phyloP scores from a whole-genome alignment of 2,888 invertebrate species.

The Metellina segmentata region DNA sequence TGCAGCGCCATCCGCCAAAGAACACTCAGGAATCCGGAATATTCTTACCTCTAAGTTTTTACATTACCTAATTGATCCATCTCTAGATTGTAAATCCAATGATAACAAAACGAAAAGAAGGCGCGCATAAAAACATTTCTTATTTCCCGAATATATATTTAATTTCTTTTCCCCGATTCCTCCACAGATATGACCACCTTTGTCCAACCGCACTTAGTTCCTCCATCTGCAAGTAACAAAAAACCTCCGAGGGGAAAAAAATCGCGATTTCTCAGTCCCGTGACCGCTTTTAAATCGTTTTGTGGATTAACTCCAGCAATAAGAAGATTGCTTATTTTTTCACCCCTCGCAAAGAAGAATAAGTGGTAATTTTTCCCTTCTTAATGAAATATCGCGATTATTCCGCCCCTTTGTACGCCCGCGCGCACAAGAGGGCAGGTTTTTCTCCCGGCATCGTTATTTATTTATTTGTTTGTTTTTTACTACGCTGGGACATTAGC shows the following conservation, averaged over 20 bases:
- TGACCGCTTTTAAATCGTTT: slow-evolving; percentile 65
- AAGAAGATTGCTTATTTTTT: slow-evolving; percentile 67
- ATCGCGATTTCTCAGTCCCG: slow-evolving; percentile 33
- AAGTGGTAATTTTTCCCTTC: slow-evolving; percentile 29
- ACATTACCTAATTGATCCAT: neutral
- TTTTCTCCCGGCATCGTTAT: neutral
- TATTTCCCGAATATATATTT: neutral
- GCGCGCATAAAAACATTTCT: neutral
- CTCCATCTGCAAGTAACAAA: neutral
- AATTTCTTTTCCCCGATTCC: neutral
- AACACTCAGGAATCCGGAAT: neutral
- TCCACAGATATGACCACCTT: neutral
- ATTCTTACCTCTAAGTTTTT: neutral
- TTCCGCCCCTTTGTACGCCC: slow-evolving; percentile 48
- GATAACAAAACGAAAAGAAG: neutral
- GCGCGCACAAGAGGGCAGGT: neutral
- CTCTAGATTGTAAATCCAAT: neutral
- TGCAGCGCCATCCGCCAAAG: neutral
- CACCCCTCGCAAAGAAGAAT: slow-evolving; percentile 21
- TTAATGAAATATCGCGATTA: slow-evolving; percentile 52
- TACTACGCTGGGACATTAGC: slow-evolving; percentile 49
- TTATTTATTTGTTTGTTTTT: slow-evolving; percentile 44
- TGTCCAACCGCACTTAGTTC: neutral
- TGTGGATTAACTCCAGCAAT: slow-evolving; percentile 60
- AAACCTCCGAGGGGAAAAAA: slow-evolving; percentile 13